A percentile compares a stretch with the other conserved stretches of the same genome.
These are phyloP conservation scores for Zaprionus tsacasi DNA, from an alignment of 1,140 invertebrate genomes.

Conservation along the genomic window DNA sequence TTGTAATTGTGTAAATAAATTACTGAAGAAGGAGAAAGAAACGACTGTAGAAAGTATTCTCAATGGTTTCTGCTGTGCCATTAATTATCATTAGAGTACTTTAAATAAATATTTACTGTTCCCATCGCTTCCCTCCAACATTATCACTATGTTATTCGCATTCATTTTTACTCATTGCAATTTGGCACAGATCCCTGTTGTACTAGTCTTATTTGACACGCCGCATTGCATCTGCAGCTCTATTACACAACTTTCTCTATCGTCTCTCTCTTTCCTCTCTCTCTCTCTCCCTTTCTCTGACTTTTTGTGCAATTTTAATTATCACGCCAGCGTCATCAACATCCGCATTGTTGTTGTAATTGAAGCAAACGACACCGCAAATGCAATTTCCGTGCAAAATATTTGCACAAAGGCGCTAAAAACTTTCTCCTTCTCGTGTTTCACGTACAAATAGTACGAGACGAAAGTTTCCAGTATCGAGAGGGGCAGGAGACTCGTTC, in stretches of 20 bases:
- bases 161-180: slow-evolving; percentile 37
- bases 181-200: slow-evolving; percentile 42
- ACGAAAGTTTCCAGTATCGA: slow-evolving; percentile 38
- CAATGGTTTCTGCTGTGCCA: neutral
- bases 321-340: slow-evolving; percentile 38
- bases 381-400: slow-evolving; percentile 49
- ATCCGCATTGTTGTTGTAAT: slow-evolving; percentile 33
- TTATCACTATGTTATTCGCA: neutral
- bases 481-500: slow-evolving; percentile 13
- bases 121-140: neutral
- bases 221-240: slow-evolving; percentile 40
- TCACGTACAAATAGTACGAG: slow-evolving; percentile 18
- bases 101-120: neutral
- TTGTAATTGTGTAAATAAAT: neutral
- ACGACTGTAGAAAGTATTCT: neutral
- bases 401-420: slow-evolving; percentile 31
- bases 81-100: neutral
- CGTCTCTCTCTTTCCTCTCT: neutral
- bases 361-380: slow-evolving; percentile 36
- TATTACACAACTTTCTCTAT: slow-evolving; percentile 24
- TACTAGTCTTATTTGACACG: slow-evolving; percentile 35
- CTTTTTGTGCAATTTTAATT: slow-evolving; percentile 44
- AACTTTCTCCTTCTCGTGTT: slow-evolving; percentile 35
- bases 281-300: neutral
- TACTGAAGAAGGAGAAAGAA: neutral